Percentiles rank a stretch among this genome's conserved stretches.
Conservation (phyloP, 92 coral and sea anemone species). For the Siderastrea siderea region DNA sequence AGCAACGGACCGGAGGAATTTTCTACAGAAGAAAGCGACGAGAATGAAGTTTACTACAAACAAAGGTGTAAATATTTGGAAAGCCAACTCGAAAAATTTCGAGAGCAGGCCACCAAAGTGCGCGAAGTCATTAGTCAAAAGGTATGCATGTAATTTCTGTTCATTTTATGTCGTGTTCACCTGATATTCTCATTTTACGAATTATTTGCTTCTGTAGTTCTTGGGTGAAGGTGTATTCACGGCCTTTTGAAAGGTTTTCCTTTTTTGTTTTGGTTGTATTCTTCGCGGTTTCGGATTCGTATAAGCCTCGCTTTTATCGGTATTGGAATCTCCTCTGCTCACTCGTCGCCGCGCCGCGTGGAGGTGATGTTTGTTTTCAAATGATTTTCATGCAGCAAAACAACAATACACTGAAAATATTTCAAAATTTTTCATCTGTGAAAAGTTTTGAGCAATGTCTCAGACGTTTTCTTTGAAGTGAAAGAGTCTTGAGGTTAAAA, state of each 20-base stretch:
- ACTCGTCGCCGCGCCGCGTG: slow-evolving; percentile 2
- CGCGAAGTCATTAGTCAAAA: slow-evolving; percentile 88
- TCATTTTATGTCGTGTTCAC: neutral
- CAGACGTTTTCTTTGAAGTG: slow-evolving; percentile 3
- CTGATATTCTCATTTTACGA: neutral
- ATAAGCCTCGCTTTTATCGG: neutral
- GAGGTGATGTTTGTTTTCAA: slow-evolving; percentile 32
- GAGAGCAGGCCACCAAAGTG: slow-evolving; percentile 87
- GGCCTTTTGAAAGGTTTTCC: neutral
- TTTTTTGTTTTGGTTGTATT: slow-evolving; percentile 8
- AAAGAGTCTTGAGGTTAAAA: slow-evolving; percentile 7
- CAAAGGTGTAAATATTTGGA: slow-evolving; percentile 80
- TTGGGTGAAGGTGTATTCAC: neutral
- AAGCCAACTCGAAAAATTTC: slow-evolving; percentile 83
- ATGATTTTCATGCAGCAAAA: neutral
- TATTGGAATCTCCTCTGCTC: neutral
- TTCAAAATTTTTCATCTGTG: neutral
- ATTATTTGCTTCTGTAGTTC: neutral
- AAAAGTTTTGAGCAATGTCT: neutral
- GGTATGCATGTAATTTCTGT: slow-evolving; percentile 60
- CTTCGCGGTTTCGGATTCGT: slow-evolving; percentile 16
- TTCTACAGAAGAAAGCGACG: slow-evolving; percentile 24
- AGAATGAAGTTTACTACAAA: slow-evolving; percentile 70
- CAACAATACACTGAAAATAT: neutral
- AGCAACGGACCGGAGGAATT: slow-evolving; percentile 31